Evolutionary conservation across 2,797 vertebrate genomes (phyloP), one percentile per base, ranked within the genome.

Genomic region (Sebastiscus albofasciatus): DNA sequence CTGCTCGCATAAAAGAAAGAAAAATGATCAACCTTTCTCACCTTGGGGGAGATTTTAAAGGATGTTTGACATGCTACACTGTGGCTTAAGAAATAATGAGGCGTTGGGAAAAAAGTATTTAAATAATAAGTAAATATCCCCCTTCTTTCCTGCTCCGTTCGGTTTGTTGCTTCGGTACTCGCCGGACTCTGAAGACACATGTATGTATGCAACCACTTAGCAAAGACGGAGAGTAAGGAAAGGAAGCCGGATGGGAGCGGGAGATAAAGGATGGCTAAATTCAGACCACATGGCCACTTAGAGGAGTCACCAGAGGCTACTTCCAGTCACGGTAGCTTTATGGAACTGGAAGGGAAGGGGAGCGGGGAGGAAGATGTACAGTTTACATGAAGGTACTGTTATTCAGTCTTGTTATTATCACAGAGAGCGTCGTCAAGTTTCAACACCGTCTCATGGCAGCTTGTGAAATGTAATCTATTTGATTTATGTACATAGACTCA

Each of bases 271-370:
- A 90, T 67, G 81, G 83, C 83, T 92, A 94, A 96, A 96, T 91
- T 87, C 93, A 93, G 93, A 95, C 92, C 95, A 95, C 93, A 94
- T 94, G 92, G 90, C 75, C 77, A 78, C 86, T 88, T 90, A 90
- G 77, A 67, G 75, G 75, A 93, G 87, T 86, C 85, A 93, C 93
- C 90, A 82, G 92, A 81, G 91, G 93, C 93, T 91, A 90, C 92
- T 91, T 92, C 86, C 58, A 87, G 93, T 94, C 94, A 93, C 90
- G 92, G 90, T 85, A 90, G 86, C 87, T 81, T 92, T 90, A 85
- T 75, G 76, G 82, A 86, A 83, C 61, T 20, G 70, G 80, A 70
- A 81, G 65, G 55, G 56, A 62, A 61, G 62, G 42, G 22, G 67
- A 71, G 22, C 11, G 26, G 46, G 72, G 71, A 78, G 42, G 73